Conservation (phyloP, 1,140 invertebrate species). For the Euborellia annulipes region DNA sequence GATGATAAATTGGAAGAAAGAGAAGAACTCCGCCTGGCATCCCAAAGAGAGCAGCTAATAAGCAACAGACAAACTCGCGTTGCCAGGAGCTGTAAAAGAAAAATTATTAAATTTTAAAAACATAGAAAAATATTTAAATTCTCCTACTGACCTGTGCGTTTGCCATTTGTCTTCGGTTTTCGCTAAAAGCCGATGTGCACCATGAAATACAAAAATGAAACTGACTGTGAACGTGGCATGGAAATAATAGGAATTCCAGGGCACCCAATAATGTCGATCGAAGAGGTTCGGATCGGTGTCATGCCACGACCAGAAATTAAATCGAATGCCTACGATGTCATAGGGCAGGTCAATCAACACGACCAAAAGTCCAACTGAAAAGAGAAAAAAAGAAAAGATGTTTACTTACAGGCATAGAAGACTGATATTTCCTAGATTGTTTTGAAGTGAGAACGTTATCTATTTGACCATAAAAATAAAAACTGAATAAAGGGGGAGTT, state of each 20-base stretch:
- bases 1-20: slow-evolving; percentile 57
- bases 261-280: slow-evolving; percentile 59
- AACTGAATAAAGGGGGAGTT: too few relatives aligned
- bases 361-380: slow-evolving; percentile 46
- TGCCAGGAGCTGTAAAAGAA: not conserved
- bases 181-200: slow-evolving; percentile 34
- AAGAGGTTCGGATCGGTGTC: slow-evolving; percentile 68
- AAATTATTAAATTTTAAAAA: not conserved
- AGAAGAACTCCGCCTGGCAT: slow-evolving; percentile 52
- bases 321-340: slow-evolving; percentile 63
- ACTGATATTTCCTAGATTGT: too few relatives aligned
- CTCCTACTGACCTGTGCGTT: slow-evolving; percentile 26
- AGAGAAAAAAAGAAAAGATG: slow-evolving; percentile 5
- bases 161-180: slow-evolving; percentile 33
- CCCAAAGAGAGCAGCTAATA: slow-evolving; percentile 41
- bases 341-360: slow-evolving; percentile 65
- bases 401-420: slow-evolving; percentile 1
- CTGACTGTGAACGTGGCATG: slow-evolving; percentile 56
- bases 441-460: too few relatives aligned
- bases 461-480: too few relatives aligned
- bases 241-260: slow-evolving; percentile 66
- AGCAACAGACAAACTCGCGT: slow-evolving; percentile 37
- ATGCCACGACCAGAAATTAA: slow-evolving; percentile 74
- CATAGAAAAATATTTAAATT: slow-evolving; percentile 4
- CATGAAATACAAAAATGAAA: slow-evolving; percentile 51